Evolutionary conservation across 2,113 vertebrate species (phyloP).

Genomic region (Castor canadensis): DNA sequence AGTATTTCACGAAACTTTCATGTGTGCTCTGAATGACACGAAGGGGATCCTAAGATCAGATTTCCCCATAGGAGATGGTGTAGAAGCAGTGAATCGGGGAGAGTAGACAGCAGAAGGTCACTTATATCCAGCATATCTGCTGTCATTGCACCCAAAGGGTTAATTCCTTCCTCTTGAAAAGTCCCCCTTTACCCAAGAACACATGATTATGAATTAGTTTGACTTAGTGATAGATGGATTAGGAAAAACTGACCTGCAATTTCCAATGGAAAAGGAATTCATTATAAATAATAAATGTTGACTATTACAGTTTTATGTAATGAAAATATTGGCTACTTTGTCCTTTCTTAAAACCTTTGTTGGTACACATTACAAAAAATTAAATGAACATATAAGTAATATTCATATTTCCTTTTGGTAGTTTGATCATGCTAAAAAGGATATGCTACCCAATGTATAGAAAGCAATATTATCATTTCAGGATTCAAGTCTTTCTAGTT

Average conservation of each 20-base stretch:
- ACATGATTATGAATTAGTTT: neutral
- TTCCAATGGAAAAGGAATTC: neutral
- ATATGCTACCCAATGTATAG: neutral
- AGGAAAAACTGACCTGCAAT: neutral
- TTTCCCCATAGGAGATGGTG: neutral
- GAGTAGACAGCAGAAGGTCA: neutral
- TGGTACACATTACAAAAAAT: neutral
- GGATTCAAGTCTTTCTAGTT: neutral
- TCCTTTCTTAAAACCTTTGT: neutral
- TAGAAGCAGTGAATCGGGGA: neutral
- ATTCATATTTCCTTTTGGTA: neutral
- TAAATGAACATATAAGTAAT: neutral
- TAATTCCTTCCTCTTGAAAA: neutral
- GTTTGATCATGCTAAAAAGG: neutral
- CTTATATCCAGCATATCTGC: neutral
- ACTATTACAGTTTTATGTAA: slow-evolving; percentile 1
- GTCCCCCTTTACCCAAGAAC: neutral
- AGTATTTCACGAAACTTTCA: neutral
- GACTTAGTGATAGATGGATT: neutral
- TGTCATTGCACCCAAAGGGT: neutral
- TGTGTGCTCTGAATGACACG: neutral
- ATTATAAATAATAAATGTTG: neutral
- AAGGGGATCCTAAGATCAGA: neutral
- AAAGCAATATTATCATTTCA: neutral
- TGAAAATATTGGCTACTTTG: slow-evolving; percentile 25